Evolutionary conservation across 2,797 vertebrate genomes (phyloP), one percentile per base, ranked within the genome.

Genomic region (Merluccius polli): DNA sequence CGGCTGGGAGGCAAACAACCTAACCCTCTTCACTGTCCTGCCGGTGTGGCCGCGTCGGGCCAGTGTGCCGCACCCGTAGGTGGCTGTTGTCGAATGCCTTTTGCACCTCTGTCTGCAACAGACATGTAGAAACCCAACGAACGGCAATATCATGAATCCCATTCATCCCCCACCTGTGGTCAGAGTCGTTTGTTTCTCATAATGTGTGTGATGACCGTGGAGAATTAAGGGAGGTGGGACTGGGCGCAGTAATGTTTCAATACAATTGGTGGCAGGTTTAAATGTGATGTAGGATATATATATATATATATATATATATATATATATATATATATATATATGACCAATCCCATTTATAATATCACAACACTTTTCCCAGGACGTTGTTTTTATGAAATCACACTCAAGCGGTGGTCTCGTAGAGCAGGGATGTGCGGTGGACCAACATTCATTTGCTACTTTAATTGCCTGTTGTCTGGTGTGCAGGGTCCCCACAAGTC

Each of bases 321-420:
- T 41, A 41, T 41, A 41, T 41, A 41, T 41, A 12, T 41, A 12
- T 41, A 8, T 59, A 59, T 21, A 21, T 59, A 21, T 21, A 1
- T 59, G 52, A 59, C 18, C 52, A 59, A 59, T 59, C 52, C 52
- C n/a, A 24, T 59, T 59, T 11, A 24, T 24, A 35, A 35, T 35
- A 24, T 41, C 38, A 12, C 38, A 41, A 41, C 38, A 24, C 52
- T 59, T 59, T 52, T 48, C 44, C 44, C 15, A 59, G 21, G 18
- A n/a, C 21, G 32, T 70, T 70, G 69, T 70, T 70, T 70, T 33
- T 18, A 33, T 70, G 31, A 70, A 32, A 65, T 69, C 44, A 70
- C 67, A 48, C 65, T n/a, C n/a, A n/a, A n/a, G 10, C 27, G 38
- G 1, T 11, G 12, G 24, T 6, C 18, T n/a, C 6, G 48, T 24